Evolutionary conservation across 2,797 vertebrate species (phyloP).

Genomic region (Spheniscus humboldti): DNA sequence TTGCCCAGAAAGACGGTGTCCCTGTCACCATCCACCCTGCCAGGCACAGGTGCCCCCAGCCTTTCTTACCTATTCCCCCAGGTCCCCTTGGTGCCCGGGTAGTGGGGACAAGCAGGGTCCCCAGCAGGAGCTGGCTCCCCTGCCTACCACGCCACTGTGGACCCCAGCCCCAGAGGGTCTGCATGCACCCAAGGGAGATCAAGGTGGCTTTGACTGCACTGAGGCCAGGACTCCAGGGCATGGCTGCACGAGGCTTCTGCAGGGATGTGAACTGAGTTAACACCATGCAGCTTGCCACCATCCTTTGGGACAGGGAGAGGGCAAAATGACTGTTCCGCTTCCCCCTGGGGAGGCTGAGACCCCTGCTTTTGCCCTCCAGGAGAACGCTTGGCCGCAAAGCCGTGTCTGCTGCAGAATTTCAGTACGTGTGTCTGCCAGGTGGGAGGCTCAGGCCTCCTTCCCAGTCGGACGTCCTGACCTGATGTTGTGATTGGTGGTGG

Average conservation of each 20-base stretch:
- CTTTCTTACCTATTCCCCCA: not conserved
- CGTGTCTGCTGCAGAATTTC: not conserved
- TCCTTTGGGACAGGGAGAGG: not conserved
- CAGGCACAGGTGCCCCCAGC: not conserved
- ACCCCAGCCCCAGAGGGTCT: not conserved
- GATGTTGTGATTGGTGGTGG: not conserved
- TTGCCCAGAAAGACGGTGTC: not conserved
- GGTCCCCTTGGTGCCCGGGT: not conserved
- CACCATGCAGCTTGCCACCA: not conserved
- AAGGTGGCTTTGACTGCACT: slow-evolving; percentile 66
- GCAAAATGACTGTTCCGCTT: not conserved
- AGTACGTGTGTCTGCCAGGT: not conserved
- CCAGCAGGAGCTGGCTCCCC: not conserved
- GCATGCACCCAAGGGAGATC: slow-evolving; percentile 68
- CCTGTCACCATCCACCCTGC: accelerated
- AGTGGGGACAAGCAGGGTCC: not conserved
- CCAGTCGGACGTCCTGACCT: not conserved
- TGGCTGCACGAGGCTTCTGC: not conserved
- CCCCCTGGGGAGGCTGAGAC: not conserved
- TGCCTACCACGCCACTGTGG: not conserved
- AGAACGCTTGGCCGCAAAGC: not conserved
- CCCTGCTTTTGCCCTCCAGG: not conserved
- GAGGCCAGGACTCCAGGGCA: slow-evolving; percentile 50
- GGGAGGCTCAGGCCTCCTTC: not conserved
- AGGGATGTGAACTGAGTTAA: not conserved